These are phyloP conservation scores for Hiodon alosoides DNA, from an alignment of 2,113 vertebrate species.

Conservation along the genomic window DNA sequence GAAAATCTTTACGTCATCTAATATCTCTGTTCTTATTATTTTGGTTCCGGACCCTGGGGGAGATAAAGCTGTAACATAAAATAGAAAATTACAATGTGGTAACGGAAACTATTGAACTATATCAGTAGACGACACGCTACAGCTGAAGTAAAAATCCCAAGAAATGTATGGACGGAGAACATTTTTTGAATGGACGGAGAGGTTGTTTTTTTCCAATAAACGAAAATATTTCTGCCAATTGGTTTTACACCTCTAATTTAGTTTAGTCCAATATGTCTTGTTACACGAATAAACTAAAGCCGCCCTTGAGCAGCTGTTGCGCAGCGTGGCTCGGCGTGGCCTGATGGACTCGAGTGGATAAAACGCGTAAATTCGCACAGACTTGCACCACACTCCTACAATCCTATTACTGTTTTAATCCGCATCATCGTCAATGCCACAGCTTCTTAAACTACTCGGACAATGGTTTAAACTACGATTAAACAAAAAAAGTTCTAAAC, in stretches of 20 bases:
- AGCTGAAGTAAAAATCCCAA: not conserved
- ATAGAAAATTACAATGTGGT: not conserved
- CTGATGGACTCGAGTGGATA: constrained; percentile 8
- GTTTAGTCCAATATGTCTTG: constrained; percentile 25
- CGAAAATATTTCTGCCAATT: constrained; percentile 26
- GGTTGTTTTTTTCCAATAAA: not conserved
- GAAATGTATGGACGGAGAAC: not conserved
- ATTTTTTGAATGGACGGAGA: not conserved
- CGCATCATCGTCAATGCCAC: constrained; percentile 9
- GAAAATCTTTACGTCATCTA: too few species aligned
- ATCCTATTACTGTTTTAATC: constrained; percentile 40
- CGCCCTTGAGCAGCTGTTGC: constrained; percentile 20
- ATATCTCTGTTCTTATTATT: too few species aligned
- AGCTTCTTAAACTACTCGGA: constrained; percentile 2
- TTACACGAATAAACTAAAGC: constrained; percentile 32
- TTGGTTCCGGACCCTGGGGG: too few species aligned
- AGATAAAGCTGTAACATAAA: too few species aligned
- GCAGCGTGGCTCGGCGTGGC: constrained; percentile 13
- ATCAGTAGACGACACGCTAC: not conserved
- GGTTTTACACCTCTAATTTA: constrained; percentile 28
- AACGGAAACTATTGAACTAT: not conserved
- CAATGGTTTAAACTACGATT: not conserved
- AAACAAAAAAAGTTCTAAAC: not conserved
- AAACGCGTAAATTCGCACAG: constrained; percentile 31
- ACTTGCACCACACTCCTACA: constrained; percentile 34